Conservation (phyloP, 2,113 vertebrate species). For the Gracilinanus agilis region DNA sequence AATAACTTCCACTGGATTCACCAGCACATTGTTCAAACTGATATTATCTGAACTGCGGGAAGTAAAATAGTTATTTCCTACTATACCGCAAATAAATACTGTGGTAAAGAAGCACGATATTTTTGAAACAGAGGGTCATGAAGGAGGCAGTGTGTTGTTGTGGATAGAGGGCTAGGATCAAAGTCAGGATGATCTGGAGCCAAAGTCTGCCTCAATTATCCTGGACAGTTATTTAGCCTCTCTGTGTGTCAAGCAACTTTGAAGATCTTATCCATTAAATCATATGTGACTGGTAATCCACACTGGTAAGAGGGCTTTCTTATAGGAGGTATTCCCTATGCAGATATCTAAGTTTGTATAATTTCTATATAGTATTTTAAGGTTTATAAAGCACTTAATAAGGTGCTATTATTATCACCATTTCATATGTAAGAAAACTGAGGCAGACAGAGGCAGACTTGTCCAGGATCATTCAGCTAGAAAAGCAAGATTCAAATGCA, state of each 20-base stretch:
- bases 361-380: background rate
- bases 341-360: background rate
- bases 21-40: background rate
- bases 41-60: background rate
- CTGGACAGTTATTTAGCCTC: background rate
- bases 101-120: background rate
- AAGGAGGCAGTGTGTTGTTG: background rate
- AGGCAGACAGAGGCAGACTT: too few species aligned
- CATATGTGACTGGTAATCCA: background rate
- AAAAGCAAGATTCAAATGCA: too few species aligned
- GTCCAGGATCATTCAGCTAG: too few species aligned
- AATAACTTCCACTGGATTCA: slow-evolving; percentile 2
- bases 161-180: background rate
- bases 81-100: background rate
- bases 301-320: background rate
- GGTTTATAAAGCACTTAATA: too few species aligned
- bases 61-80: background rate
- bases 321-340: background rate
- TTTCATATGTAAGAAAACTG: too few species aligned
- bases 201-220: background rate
- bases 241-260: background rate
- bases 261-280: background rate
- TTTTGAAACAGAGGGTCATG: background rate
- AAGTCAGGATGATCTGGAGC: background rate
- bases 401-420: too few species aligned